Conservation (phyloP, 2,888 invertebrate species). For the Cataglyphis altisquamis region DNA sequence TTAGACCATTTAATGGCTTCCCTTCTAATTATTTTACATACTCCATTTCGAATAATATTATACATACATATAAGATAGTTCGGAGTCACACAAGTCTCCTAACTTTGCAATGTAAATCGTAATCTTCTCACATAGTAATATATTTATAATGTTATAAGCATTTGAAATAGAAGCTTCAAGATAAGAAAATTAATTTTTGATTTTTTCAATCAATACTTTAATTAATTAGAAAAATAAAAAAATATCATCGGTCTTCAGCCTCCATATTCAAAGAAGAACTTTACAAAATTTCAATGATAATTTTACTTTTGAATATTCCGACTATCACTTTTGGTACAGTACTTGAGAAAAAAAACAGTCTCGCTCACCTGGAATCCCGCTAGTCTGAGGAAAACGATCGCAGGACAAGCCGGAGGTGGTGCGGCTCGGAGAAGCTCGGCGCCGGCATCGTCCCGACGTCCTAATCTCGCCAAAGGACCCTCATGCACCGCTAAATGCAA, state of each 20-base stretch:
- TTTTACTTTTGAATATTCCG: not conserved
- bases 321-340: not conserved
- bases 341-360: constrained; percentile 21
- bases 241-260: not conserved
- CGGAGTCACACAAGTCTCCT: not conserved
- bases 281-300: not conserved
- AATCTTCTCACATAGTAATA: not conserved
- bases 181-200: not conserved
- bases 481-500: constrained; percentile 87
- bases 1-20: not conserved
- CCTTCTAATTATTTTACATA: constrained; percentile 26
- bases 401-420: constrained; percentile 86
- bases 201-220: not conserved
- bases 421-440: constrained; percentile 84
- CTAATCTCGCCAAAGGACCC: constrained; percentile 84
- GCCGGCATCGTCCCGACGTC: constrained; percentile 84
- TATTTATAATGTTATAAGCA: not conserved
- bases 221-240: not conserved
- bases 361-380: constrained; percentile 86
- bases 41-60: not conserved
- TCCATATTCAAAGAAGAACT: not conserved
- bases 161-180: not conserved
- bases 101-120: not conserved
- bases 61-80: not conserved
- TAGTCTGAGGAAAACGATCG: constrained; percentile 87